Percentiles rank a stretch among this genome's conserved stretches.
Conservation (phyloP, 2,113 vertebrate species). For the Vimba vimba region DNA sequence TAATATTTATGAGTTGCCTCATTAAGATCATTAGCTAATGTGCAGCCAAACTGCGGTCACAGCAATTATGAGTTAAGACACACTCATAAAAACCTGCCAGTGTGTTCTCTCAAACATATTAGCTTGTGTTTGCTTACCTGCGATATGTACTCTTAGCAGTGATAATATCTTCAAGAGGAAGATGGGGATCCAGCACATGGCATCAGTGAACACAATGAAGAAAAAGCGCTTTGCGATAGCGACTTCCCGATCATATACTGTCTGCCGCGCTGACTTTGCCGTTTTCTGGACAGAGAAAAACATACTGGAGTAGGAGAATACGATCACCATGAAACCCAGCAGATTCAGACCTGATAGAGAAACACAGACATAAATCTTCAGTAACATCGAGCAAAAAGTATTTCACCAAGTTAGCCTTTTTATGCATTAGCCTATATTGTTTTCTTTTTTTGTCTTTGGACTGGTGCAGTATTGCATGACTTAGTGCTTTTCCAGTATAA, state of each 20-base stretch:
- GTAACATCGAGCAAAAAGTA: not conserved
- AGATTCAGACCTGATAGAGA: conserved; percentile 67
- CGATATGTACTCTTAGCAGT: conserved; percentile 68
- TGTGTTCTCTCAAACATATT: not conserved
- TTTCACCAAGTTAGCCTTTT: not conserved
- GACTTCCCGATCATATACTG: conserved; percentile 60
- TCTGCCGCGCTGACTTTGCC: conserved; percentile 33
- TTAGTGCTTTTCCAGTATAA: not conserved
- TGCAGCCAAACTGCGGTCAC: not conserved
- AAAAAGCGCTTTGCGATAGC: conserved; percentile 68
- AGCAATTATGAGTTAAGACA: not conserved
- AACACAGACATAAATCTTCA: conserved; percentile 6
- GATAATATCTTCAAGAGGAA: conserved; percentile 71
- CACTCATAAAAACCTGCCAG: not conserved
- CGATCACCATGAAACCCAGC: conserved; percentile 69
- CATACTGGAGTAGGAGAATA: conserved; percentile 69
- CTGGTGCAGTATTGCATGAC: not conserved
- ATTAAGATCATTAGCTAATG: conserved; percentile 13
- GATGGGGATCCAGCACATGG: conserved; percentile 76
- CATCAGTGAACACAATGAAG: conserved; percentile 69
- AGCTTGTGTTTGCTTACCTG: conserved; percentile 60
- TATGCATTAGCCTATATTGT: not conserved
- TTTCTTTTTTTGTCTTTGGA: not conserved
- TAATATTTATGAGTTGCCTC: conserved; percentile 7
- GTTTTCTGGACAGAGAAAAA: conserved; percentile 69